Evolutionary conservation across 1,140 invertebrate genomes (phyloP).

Genomic region (Oppia nitens): DNA sequence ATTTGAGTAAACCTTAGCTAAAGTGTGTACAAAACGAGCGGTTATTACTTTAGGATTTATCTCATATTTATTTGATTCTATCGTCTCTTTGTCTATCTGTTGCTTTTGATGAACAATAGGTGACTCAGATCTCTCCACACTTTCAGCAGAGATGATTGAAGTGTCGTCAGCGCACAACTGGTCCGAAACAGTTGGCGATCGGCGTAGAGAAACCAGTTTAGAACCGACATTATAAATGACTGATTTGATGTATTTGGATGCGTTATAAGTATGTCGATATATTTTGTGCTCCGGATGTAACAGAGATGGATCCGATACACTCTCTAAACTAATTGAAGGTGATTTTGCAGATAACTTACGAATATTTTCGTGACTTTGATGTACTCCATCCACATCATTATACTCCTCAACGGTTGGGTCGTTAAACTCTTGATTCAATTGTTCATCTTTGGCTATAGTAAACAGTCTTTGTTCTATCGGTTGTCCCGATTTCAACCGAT

Average conservation of each 20-base stretch:
- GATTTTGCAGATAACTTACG: slow-evolving; percentile 23
- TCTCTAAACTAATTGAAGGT: slow-evolving; percentile 29
- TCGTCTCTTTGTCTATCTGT: too few relatives aligned
- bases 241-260: slow-evolving; percentile 29
- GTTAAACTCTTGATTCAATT: slow-evolving; percentile 22
- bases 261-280: slow-evolving; percentile 42
- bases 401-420: neutral
- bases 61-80: slow-evolving; percentile 16
- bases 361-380: slow-evolving; percentile 25
- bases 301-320: slow-evolving; percentile 26
- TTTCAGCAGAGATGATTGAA: neutral
- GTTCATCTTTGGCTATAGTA: slow-evolving; percentile 51
- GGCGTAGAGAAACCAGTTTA: slow-evolving; percentile 19
- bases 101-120: slow-evolving; percentile 8
- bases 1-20: slow-evolving; percentile 28
- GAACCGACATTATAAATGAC: slow-evolving; percentile 30
- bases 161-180: neutral
- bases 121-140: neutral
- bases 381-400: slow-evolving; percentile 32
- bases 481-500: neutral
- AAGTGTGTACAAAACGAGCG: slow-evolving; percentile 22
- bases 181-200: neutral
- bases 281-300: slow-evolving; percentile 59
- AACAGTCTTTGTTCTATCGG: slow-evolving; percentile 36
- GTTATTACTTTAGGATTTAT: slow-evolving; percentile 15